Percentiles rank a stretch among this genome's conserved stretches.
These are phyloP conservation scores for Hesperophylax magnus DNA, from an alignment of 1,140 invertebrate species.

Conservation along the genomic window DNA sequence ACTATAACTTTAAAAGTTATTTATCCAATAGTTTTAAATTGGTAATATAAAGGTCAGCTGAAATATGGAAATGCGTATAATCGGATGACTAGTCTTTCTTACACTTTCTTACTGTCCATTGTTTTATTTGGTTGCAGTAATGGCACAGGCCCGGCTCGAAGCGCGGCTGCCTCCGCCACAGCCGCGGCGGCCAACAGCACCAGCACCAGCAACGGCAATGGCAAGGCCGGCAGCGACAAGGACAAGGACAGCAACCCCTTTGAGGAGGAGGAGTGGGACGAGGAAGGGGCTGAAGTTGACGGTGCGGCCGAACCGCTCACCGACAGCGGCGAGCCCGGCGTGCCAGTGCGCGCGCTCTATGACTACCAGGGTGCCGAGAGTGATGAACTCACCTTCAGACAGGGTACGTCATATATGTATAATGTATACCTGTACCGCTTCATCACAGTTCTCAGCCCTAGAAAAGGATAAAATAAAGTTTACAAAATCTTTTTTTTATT, in stretches of 20 bases:
- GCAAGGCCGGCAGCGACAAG: constrained; percentile 65
- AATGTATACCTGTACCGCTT: no score
- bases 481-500: no score
- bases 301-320: constrained; percentile 86
- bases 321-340: constrained; percentile 92
- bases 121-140: constrained; percentile 61
- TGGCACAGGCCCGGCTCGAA: constrained; percentile 65
- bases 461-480: no score
- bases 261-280: constrained; percentile 87
- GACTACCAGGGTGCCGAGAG: constrained; percentile 97
- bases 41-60: no score
- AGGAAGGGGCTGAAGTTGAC: constrained; percentile 83
- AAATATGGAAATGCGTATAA: no score
- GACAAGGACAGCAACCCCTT: constrained; percentile 83
- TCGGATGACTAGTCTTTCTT: no score
- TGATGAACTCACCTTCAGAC: constrained; percentile 96
- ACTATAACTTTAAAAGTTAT: no score
- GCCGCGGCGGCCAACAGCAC: constrained; percentile 58
- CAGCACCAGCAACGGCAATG: neutral
- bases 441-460: no score
- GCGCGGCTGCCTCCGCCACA: constrained; percentile 63
- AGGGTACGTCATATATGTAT: constrained; percentile 76
- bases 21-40: no score
- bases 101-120: constrained; percentile 6
- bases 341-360: constrained; percentile 94